Conservation (phyloP, 2,888 invertebrate genomes). For the Dioctria rufipes region DNA sequence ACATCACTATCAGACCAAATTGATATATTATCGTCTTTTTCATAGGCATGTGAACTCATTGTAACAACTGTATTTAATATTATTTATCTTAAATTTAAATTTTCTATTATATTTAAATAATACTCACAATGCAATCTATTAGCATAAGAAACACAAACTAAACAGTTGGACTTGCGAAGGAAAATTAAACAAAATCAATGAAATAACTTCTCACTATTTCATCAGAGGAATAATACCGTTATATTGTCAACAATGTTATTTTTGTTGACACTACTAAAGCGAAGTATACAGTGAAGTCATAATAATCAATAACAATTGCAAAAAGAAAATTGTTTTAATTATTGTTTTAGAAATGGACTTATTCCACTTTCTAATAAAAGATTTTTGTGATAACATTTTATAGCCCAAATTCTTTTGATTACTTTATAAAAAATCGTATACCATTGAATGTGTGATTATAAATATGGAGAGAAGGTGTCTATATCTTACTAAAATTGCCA, state of each 20-base stretch:
- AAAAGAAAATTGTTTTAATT: slow-evolving; percentile 35
- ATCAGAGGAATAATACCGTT: slow-evolving; percentile 47
- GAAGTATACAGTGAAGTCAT: slow-evolving; percentile 27
- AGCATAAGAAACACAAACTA: slow-evolving; percentile 51
- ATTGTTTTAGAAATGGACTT: no score
- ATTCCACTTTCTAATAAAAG: no score
- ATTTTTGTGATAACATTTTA: no score
- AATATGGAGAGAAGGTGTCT: no score
- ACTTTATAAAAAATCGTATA: no score
- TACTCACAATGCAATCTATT: slow-evolving; percentile 49
- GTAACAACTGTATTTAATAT: no score
- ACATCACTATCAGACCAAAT: slow-evolving; percentile 48
- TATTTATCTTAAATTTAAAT: slow-evolving; percentile 18
- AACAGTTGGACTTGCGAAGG: slow-evolving; percentile 48
- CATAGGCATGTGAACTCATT: slow-evolving; percentile 26
- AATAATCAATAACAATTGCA: slow-evolving; percentile 45
- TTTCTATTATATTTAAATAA: slow-evolving; percentile 45
- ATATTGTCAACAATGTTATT: slow-evolving; percentile 45
- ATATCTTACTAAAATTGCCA: no score
- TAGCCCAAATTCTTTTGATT: no score
- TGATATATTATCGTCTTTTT: slow-evolving; percentile 45
- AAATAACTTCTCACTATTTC: slow-evolving; percentile 47
- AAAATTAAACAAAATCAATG: slow-evolving; percentile 49
- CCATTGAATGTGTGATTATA: no score
- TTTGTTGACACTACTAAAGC: slow-evolving; percentile 21